These are phyloP conservation scores for Tragelaphus eurycerus DNA, from an alignment of 2,797 vertebrate species.

Conservation along the genomic window DNA sequence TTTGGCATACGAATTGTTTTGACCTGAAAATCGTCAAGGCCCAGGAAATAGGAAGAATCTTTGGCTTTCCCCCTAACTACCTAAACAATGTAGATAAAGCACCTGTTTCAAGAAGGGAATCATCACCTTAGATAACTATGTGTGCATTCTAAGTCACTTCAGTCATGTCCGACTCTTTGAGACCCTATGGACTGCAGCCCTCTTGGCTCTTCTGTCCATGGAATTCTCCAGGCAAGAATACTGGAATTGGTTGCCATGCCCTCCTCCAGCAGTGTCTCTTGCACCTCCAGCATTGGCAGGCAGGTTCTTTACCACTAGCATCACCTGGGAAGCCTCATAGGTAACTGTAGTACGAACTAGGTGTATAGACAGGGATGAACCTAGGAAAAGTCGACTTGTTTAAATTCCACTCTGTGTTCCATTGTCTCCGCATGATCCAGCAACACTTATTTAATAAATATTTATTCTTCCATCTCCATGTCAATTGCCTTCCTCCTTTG, in stretches of 20 bases:
- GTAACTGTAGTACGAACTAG: neutral
- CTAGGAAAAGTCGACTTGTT: neutral
- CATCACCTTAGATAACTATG: neutral
- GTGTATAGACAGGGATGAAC: neutral
- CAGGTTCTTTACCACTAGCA: neutral
- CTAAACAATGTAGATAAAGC: neutral
- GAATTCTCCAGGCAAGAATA: neutral
- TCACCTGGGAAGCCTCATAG: neutral
- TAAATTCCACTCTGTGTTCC: neutral
- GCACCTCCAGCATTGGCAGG: neutral
- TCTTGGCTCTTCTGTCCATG: neutral
- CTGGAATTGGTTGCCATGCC: neutral
- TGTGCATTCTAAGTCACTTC: fast-evolving
- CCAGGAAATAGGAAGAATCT: neutral
- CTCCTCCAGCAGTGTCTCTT: neutral
- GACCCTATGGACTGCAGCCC: neutral
- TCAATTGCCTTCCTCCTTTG: neutral
- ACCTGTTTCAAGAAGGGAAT: neutral
- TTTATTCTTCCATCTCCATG: neutral
- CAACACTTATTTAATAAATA: neutral
- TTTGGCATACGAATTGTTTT: neutral
- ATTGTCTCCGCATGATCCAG: neutral
- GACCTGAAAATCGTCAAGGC: neutral
- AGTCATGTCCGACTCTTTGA: neutral
- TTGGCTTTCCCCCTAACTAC: neutral